Evolutionary conservation across 2,797 vertebrate species (phyloP).

Genomic region (Sphenopsis melanotis): DNA sequence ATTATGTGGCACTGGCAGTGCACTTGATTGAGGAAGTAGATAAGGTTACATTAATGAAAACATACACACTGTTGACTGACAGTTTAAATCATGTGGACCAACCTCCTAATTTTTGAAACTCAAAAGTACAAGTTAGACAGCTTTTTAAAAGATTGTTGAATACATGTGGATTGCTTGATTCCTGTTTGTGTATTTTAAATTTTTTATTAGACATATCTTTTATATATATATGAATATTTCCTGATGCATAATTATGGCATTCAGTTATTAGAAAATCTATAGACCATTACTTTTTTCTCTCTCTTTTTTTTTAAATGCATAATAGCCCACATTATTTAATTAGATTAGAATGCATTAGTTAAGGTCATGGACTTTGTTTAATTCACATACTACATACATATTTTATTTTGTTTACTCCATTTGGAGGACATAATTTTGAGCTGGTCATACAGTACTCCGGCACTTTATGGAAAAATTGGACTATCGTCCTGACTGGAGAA

Average conservation of each 20-base stretch:
- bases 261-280: not conserved
- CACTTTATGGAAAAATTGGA: not conserved
- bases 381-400: not conserved
- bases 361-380: not conserved
- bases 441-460: too few relatives aligned
- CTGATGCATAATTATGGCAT: not conserved
- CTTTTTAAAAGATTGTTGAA: not conserved
- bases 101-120: not conserved
- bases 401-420: not conserved
- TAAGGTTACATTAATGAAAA: not conserved
- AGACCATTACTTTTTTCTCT: not conserved
- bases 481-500: not conserved
- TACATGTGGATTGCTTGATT: not conserved
- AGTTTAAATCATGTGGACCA: not conserved
- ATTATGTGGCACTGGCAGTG: not conserved
- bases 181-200: not conserved
- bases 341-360: not conserved
- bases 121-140: not conserved
- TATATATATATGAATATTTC: not conserved
- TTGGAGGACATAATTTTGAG: not conserved
- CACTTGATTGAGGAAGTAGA: not conserved
- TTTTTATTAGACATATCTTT: not conserved
- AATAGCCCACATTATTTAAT: not conserved
- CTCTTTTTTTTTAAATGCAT: not conserved
- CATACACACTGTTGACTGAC: not conserved